Conservation (phyloP, 2,888 invertebrate genomes). For the Dicyrtoma fusca region DNA sequence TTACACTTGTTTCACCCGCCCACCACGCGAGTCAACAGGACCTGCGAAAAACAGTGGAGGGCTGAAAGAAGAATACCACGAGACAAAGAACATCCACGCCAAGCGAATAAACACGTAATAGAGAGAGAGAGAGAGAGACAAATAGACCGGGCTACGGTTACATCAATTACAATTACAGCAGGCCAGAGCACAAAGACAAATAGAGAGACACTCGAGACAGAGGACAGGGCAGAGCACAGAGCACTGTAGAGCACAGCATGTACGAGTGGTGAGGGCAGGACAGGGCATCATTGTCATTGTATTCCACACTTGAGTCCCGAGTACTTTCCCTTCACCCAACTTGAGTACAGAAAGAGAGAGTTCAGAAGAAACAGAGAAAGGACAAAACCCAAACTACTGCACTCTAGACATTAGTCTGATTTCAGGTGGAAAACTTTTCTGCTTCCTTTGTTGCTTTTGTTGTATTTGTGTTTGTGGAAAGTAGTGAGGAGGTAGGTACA, state of each 20-base stretch:
- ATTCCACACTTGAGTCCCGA: not conserved
- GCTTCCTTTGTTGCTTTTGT: too few relatives aligned
- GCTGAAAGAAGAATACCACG: not conserved
- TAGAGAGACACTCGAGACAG: not conserved
- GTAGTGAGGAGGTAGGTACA: too few relatives aligned
- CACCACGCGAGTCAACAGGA: too few relatives aligned
- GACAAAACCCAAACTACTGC: not conserved
- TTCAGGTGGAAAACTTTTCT: too few relatives aligned
- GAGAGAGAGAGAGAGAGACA: not conserved
- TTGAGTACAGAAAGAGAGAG: conserved; percentile 18
- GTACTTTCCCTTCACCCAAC: too few relatives aligned
- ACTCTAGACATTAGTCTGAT: not conserved
- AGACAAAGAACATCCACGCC: not conserved
- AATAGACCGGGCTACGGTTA: not conserved
- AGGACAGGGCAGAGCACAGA: not conserved
- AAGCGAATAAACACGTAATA: not conserved
- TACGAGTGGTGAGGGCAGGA: not conserved
- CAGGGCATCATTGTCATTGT: not conserved
- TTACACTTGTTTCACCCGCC: too few relatives aligned
- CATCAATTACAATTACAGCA: not conserved
- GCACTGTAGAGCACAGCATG: not conserved
- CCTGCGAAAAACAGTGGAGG: too few relatives aligned
- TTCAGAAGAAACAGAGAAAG: not conserved
- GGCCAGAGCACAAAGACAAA: not conserved
- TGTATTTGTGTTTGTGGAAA: too few relatives aligned